Evolutionary conservation across 2,888 invertebrate genomes (phyloP).

Genomic region (Pristionchus maxplancki): DNA sequence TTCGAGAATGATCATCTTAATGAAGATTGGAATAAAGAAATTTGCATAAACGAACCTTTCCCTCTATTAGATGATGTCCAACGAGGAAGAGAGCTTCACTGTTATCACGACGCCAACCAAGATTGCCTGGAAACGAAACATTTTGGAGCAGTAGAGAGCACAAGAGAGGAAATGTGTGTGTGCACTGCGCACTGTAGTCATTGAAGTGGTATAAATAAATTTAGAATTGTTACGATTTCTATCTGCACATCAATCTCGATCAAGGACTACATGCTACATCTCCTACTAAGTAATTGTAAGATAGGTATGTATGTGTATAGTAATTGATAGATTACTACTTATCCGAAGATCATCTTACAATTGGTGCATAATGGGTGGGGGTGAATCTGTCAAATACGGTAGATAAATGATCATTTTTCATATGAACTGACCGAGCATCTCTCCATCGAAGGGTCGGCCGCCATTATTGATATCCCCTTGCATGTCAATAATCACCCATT

Average conservation of each 20-base stretch:
- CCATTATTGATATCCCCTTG: slow-evolving; percentile 61
- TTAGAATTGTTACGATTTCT: too few relatives aligned
- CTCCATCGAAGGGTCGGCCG: slow-evolving; percentile 54
- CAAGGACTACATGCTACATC: too few relatives aligned
- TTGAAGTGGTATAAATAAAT: too few relatives aligned
- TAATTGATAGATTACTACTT: too few relatives aligned
- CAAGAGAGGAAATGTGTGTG: too few relatives aligned
- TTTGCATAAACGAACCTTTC: slow-evolving; percentile 58
- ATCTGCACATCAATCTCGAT: too few relatives aligned
- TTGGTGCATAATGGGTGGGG: too few relatives aligned
- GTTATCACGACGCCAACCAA: slow-evolving; percentile 63
- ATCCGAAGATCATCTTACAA: too few relatives aligned
- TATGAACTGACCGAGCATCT: slow-evolving; percentile 57
- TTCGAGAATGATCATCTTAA: slow-evolving; percentile 60
- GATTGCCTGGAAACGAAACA: slow-evolving; percentile 56
- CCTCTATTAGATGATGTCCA: slow-evolving; percentile 68
- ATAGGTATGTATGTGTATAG: too few relatives aligned
- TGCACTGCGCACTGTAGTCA: too few relatives aligned
- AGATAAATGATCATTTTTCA: neutral
- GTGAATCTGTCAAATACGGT: too few relatives aligned
- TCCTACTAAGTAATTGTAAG: too few relatives aligned
- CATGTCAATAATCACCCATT: slow-evolving; percentile 70
- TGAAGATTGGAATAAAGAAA: neutral
- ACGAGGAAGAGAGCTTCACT: slow-evolving; percentile 63
- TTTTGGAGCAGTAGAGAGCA: neutral